Percentiles rank a stretch among this genome's conserved stretches.
Evolutionary conservation across 2,888 invertebrate genomes (phyloP).

Genomic region (Anarsia innoxiella): DNA sequence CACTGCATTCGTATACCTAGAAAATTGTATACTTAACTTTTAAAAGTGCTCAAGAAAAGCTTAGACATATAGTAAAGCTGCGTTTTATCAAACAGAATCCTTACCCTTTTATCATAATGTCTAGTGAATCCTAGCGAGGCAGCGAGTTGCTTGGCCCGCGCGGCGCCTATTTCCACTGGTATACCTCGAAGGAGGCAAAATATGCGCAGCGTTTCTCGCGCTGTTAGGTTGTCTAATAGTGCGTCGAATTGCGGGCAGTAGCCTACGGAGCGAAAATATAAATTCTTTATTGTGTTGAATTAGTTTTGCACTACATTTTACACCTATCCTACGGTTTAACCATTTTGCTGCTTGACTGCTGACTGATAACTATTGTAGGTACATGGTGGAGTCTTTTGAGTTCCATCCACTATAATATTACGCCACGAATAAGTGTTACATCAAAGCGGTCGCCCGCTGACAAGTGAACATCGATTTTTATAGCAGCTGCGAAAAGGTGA

Average conservation of each 20-base stretch:
- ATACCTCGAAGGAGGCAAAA: slow-evolving; percentile 80
- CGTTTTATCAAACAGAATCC: background rate
- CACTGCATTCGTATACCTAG: slow-evolving; percentile 77
- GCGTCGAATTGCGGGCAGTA: slow-evolving; percentile 88
- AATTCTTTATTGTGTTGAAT: background rate
- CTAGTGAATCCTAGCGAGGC: slow-evolving; percentile 73
- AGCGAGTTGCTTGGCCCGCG: slow-evolving; percentile 63
- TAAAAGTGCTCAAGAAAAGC: background rate
- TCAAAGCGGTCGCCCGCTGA: too few relatives aligned
- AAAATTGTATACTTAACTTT: background rate
- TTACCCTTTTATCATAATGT: slow-evolving; percentile 76
- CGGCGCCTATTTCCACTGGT: slow-evolving; percentile 55
- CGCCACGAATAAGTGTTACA: too few relatives aligned
- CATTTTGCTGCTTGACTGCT: too few relatives aligned
- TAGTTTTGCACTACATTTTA: too few relatives aligned
- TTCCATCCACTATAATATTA: too few relatives aligned
- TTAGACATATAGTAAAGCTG: background rate
- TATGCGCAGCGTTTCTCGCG: slow-evolving; percentile 79
- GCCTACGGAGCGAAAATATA: slow-evolving; percentile 39
- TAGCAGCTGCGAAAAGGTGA: too few relatives aligned
- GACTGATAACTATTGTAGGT: too few relatives aligned
- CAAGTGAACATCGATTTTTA: too few relatives aligned
- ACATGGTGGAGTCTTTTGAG: too few relatives aligned
- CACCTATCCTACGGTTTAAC: too few relatives aligned
- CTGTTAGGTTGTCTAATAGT: slow-evolving; percentile 80